These are phyloP conservation scores for Elysia crispata DNA, from an alignment of 2,888 invertebrate genomes.

Conservation along the genomic window DNA sequence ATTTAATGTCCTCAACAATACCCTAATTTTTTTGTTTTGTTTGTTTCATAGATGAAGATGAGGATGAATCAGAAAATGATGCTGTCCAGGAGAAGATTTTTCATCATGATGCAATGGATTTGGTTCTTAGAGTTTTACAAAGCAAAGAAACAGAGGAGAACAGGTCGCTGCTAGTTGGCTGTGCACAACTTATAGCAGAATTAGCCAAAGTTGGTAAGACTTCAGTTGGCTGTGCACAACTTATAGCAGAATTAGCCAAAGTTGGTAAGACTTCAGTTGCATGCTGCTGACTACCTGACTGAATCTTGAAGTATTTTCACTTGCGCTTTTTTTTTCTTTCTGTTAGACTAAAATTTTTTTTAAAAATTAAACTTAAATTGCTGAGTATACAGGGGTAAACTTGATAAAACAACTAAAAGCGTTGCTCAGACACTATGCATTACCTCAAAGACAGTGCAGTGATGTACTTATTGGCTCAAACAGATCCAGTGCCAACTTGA, in stretches of 20 bases:
- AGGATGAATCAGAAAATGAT: slow-evolving; percentile 44
- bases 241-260: slow-evolving; percentile 88
- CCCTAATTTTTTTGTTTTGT: neutral
- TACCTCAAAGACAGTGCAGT: too few species aligned
- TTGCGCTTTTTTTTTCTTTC: too few species aligned
- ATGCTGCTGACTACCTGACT: too few species aligned
- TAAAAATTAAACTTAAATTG: too few species aligned
- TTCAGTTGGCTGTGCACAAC: slow-evolving; percentile 76
- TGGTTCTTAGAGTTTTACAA: slow-evolving; percentile 23
- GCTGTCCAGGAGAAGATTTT: slow-evolving; percentile 40
- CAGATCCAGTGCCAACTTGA: too few species aligned
- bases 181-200: slow-evolving; percentile 84
- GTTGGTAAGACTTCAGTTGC: slow-evolving; percentile 75
- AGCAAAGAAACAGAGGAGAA: slow-evolving; percentile 30
- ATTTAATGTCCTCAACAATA: too few species aligned
- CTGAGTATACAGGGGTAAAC: too few species aligned
- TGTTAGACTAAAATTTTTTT: too few species aligned
- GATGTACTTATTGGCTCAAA: too few species aligned
- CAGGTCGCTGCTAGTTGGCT: slow-evolving; percentile 51
- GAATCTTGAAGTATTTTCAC: too few species aligned
- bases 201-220: slow-evolving; percentile 83
- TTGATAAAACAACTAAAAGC: too few species aligned
- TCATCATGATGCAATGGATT: slow-evolving; percentile 34
- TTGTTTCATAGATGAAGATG: slow-evolving; percentile 47
- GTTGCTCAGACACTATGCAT: too few species aligned